Evolutionary conservation across 2,113 vertebrate species (phyloP), one percentile per base, ranked within the genome.

Genomic region (Psammodynastes pulverulentus): DNA sequence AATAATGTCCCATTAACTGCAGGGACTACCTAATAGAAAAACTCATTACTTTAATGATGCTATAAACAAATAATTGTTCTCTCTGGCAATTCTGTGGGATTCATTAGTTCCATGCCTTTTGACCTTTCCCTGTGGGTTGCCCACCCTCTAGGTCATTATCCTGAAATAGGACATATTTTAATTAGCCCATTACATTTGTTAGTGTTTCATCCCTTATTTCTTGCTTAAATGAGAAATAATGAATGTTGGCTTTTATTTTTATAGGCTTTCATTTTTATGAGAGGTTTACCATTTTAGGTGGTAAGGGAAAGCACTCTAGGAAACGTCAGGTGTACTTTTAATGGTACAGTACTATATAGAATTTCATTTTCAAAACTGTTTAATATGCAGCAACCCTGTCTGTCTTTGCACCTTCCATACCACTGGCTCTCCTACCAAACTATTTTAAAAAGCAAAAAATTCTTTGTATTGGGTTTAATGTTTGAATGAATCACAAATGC

Each of bases 1-100:
- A 87, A 88, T 94, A 95, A 95, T 94, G 94, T 95, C 29, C 26
- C 21, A 90, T 96, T 95, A 93, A 95, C 26, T 94, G 86, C 43
- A 89, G 24, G 92, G 93, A 96, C 84, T 92, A 96, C 84, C 17
- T 54, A 88, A 90, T 24, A 92, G 89, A 92, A 95, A 95, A 89
- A 15, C 39, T 84, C 12, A 87, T 93, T 91, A 46, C 13, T 91
- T 2, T 94, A 90, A 94, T 89, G 93, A 49, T 13, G 88, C 5
- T 39, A n/a, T 15, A 52, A 45, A 45, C 52, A 93, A 88, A 43
- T 5, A 67, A 10, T 10, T 93, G 92, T 88, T 94, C 89, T 84
- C 43, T 90, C 19, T 5, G 13, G 9, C 86, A 86, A 94, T 91
- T 88, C 5, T n/a, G 62, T 92, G 45, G 29, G 39, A 58, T 3